Evolutionary conservation across 2,888 invertebrate species (phyloP).

Genomic region (Malachius bipustulatus): DNA sequence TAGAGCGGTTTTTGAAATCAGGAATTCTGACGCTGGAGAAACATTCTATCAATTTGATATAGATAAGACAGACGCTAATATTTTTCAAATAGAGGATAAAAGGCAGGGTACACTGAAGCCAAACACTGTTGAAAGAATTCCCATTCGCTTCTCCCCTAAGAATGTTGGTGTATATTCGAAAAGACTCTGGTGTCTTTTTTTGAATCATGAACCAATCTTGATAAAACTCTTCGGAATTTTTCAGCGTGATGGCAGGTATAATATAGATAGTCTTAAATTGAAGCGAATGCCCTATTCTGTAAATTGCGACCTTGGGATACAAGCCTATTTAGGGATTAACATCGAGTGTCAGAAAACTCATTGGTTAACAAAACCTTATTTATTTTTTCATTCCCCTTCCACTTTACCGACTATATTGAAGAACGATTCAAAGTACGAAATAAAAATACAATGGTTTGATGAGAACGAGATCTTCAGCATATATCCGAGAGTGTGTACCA

Average conservation of each 20-base stretch:
- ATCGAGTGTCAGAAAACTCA: too few relatives aligned
- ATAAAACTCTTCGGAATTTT: not conserved
- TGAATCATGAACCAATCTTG: not conserved
- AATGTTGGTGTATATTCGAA: not conserved
- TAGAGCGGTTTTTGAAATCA: not conserved
- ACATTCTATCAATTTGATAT: too few relatives aligned
- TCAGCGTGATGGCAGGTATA: too few relatives aligned
- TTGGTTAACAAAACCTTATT: too few relatives aligned
- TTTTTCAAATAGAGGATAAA: not conserved
- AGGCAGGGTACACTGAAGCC: not conserved
- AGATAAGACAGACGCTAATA: not conserved
- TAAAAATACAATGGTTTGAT: not conserved
- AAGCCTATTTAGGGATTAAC: too few relatives aligned
- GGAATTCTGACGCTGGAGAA: too few relatives aligned
- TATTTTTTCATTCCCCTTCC: too few relatives aligned
- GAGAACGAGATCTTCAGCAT: not conserved
- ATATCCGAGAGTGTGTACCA: not conserved
- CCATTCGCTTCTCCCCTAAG: not conserved
- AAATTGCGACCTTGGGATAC: too few relatives aligned
- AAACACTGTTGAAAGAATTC: not conserved
- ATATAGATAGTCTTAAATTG: too few relatives aligned
- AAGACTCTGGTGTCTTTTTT: constrained; percentile 1
- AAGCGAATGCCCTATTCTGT: too few relatives aligned
- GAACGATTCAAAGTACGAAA: too few relatives aligned
- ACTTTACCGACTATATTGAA: too few relatives aligned